phyloP scores from a whole-genome alignment of 2,113 vertebrate genomes.

The Motacilla tschutschensis region DNA sequence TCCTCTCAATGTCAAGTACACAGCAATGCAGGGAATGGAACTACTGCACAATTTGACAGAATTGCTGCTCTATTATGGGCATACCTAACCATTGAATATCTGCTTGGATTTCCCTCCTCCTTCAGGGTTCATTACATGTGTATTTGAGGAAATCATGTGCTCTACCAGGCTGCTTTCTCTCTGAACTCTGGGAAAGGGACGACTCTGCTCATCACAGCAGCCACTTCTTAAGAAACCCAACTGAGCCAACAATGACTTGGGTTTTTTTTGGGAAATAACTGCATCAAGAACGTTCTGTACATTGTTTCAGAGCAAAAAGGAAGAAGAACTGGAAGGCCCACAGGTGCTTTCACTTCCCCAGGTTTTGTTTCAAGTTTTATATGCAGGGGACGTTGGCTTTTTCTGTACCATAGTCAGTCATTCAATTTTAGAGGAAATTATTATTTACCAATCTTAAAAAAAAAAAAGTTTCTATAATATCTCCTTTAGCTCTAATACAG shows the following conservation, averaged over 20 bases:
- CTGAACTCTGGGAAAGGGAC: background rate
- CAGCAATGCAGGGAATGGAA: background rate
- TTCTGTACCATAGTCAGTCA: background rate
- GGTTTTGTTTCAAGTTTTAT: background rate
- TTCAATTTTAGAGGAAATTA: background rate
- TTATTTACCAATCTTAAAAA: background rate
- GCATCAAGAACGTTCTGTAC: background rate
- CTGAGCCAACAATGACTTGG: background rate
- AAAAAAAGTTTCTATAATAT: background rate
- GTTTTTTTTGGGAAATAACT: background rate
- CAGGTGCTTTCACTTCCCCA: background rate
- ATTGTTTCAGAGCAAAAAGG: background rate
- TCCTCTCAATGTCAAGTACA: conserved; percentile 21
- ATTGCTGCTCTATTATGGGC: background rate
- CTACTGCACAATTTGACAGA: background rate
- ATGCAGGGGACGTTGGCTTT: background rate
- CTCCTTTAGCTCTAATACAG: background rate
- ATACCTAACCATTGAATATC: background rate
- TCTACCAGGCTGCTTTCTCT: background rate
- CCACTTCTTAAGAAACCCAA: background rate
- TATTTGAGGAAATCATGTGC: background rate
- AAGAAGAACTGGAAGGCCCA: background rate
- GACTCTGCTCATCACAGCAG: background rate
- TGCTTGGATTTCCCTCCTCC: background rate
- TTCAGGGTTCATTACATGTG: background rate